Conservation (phyloP, 53 echinoderm and acorn worm genomes). For the Temnopleurus reevesii region DNA sequence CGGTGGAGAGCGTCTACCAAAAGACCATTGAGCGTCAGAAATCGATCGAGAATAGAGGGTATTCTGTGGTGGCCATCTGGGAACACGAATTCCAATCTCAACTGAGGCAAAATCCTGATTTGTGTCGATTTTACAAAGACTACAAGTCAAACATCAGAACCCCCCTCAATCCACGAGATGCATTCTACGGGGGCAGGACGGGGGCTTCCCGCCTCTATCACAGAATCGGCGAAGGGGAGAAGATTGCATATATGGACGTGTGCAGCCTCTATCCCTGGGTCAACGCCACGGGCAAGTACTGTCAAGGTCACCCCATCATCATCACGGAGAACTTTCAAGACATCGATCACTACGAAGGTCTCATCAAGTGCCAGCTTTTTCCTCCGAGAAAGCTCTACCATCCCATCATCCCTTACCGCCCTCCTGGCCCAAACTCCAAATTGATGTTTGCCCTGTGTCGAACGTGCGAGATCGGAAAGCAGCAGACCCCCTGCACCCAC, state of each 20-base stretch:
- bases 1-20: too few relatives aligned
- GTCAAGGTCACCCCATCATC: slow-evolving; percentile 42
- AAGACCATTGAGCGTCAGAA: too few relatives aligned
- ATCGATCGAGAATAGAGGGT: too few relatives aligned
- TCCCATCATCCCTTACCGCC: slow-evolving; percentile 54
- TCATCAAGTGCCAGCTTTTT: slow-evolving; percentile 62
- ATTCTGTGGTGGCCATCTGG: too few relatives aligned
- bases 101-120: not conserved
- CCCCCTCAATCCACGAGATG: slow-evolving; percentile 48
- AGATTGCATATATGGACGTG: not conserved
- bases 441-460: too few relatives aligned
- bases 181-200: not conserved
- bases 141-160: not conserved
- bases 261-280: slow-evolving; percentile 7
- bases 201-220: slow-evolving; percentile 5
- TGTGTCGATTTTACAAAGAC: not conserved
- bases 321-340: slow-evolving; percentile 56
- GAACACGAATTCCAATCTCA: too few relatives aligned
- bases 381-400: slow-evolving; percentile 63
- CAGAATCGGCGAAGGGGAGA: not conserved
- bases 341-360: slow-evolving; percentile 53
- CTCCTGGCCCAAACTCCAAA: too few relatives aligned
- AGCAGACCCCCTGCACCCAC: slow-evolving; percentile 60
- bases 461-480: too few relatives aligned
- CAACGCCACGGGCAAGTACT: slow-evolving; percentile 24